Conservation (phyloP, 2,888 invertebrate species). For the Bimastos eiseni region DNA sequence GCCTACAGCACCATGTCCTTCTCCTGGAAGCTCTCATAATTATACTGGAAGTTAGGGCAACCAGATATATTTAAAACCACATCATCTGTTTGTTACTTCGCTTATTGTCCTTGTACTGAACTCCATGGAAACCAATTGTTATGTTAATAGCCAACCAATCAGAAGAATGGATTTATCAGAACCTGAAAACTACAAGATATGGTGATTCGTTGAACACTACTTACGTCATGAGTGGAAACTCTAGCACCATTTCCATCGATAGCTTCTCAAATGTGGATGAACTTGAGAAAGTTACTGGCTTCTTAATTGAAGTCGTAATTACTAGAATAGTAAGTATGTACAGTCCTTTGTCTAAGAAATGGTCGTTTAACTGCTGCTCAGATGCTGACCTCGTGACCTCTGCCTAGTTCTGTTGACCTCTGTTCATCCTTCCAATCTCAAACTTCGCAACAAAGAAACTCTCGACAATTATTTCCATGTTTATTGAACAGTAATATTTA, state of each 20-base stretch:
- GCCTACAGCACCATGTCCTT: too few relatives aligned
- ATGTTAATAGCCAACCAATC: neutral
- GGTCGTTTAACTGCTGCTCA: neutral
- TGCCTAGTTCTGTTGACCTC: neutral
- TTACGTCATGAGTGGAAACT: neutral
- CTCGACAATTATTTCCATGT: neutral
- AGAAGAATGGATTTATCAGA: neutral
- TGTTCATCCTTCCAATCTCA: neutral
- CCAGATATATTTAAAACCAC: too few relatives aligned
- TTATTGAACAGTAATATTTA: constrained; percentile 4
- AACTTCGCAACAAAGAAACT: neutral
- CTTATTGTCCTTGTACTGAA: neutral
- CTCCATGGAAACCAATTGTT: neutral
- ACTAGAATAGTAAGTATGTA: neutral
- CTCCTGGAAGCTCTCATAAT: too few relatives aligned
- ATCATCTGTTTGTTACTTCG: too few relatives aligned
- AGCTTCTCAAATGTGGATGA: neutral
- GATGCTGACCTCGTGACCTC: neutral
- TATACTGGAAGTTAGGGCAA: too few relatives aligned
- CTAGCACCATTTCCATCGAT: neutral
- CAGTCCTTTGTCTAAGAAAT: neutral
- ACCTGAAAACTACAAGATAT: too few relatives aligned
- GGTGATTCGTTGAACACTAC: too few relatives aligned
- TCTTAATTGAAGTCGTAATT: neutral
- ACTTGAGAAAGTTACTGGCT: neutral